Evolutionary conservation across 2,888 invertebrate species (phyloP).

Genomic region (Antheraea assamensis): DNA sequence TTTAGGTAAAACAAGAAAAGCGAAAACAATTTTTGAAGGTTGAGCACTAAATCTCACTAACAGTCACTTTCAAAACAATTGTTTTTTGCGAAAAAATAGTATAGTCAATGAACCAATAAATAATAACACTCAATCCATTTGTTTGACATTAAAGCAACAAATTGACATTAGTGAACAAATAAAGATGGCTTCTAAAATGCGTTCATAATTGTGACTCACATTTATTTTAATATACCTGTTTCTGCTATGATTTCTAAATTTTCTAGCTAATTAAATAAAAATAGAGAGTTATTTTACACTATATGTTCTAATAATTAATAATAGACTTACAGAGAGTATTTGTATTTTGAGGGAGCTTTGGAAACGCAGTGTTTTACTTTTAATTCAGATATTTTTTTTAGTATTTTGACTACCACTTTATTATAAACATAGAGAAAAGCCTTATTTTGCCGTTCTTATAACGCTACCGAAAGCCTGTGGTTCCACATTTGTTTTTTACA

Average conservation of each 20-base stretch:
- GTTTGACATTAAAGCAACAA: constrained; percentile 40
- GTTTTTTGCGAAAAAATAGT: constrained; percentile 39
- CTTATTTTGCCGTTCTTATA: too few relatives aligned
- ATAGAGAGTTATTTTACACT: too few relatives aligned
- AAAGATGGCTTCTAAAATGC: constrained; percentile 23
- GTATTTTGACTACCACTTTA: too few relatives aligned
- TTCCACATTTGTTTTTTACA: too few relatives aligned
- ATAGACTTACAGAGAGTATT: too few relatives aligned
- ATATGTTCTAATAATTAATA: too few relatives aligned
- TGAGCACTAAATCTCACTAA: not conserved
- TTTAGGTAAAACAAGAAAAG: constrained; percentile 34
- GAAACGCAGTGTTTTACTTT: too few relatives aligned
- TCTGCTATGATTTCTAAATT: not conserved
- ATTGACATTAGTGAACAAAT: constrained; percentile 19
- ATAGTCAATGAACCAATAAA: constrained; percentile 56
- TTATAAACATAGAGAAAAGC: too few relatives aligned
- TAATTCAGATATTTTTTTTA: too few relatives aligned
- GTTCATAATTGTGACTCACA: constrained; percentile 4
- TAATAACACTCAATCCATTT: constrained; percentile 49
- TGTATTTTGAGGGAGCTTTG: too few relatives aligned
- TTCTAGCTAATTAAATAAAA: too few relatives aligned
- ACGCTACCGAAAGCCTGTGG: too few relatives aligned
- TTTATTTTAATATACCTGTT: not conserved
- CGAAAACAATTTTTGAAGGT: constrained; percentile 1
- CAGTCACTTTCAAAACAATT: not conserved